Base-by-base conservation (phyloP, 2,113 vertebrate species). In the Equus przewalskii region DNA sequence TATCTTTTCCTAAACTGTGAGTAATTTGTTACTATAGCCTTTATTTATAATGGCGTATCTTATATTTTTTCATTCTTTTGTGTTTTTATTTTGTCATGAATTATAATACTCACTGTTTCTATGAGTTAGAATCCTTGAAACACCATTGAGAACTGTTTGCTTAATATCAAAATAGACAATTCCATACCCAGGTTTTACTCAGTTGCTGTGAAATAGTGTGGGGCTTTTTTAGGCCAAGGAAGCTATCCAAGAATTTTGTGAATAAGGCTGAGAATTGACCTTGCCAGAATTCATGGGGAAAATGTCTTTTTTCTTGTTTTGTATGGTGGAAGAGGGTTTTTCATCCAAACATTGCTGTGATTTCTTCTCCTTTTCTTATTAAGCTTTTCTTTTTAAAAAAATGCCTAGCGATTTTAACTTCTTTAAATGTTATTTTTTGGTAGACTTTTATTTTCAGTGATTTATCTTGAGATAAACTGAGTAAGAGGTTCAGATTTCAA, bases 231-330 rank as follows among this genome's bases (percentile, higher is more conserved):
- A 92, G 83, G 76, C 92, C 85, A 93, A 83, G 94, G 85, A 83
- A 86, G 12, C 85, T 91, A 16, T 94, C 81, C 62, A 93, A 93
- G 75, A 92, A 87, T 87, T 97, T 73, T 95, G 84, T 97, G 94
- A 95, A 76, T 94, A 62, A 91, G 91, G 46, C 73, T 86, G 80
- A 94, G 80, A 51, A 62, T 91, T 89, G 89, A 69, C 73, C 72
- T 96, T 94, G 84, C 44, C 84, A 97, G 89, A 90, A 94, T 79
- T 89, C 92, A 86, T 41, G 44, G 69, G 75, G 73, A 94, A 89
- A 79, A 91, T 93, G 67, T 58, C 88, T 80, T 4, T 92, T 51
- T 7, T 81, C 28, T 94, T 94, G 19, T 97, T 94, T 93, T 97
- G 44, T 96, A 24, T 94, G 49, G 51, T 91, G 1, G 81, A 87